Evolutionary conservation across 2,888 invertebrate genomes (phyloP).

Genomic region (Polydrusus pterygomalis): DNA sequence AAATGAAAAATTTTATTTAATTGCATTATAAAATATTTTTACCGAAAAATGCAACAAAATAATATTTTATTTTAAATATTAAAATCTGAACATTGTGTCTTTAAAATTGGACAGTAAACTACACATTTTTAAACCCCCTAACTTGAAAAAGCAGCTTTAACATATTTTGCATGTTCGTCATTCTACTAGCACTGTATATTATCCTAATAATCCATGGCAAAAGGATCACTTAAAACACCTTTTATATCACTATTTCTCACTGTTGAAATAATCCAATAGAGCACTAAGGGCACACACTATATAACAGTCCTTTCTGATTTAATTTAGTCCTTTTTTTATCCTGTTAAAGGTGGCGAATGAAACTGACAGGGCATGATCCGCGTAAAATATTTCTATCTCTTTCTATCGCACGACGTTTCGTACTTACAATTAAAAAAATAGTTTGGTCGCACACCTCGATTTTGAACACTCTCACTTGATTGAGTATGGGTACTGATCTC

Average conservation of each 20-base stretch:
- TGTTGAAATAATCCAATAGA: conserved; percentile 35
- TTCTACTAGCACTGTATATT: background rate
- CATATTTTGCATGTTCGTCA: background rate
- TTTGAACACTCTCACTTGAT: conserved; percentile 55
- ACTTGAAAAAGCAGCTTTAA: conserved; percentile 27
- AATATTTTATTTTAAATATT: too few species aligned
- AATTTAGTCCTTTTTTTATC: conserved; percentile 12
- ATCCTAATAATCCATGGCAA: conserved; percentile 22
- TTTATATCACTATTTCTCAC: conserved; percentile 43
- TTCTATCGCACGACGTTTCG: conserved; percentile 17
- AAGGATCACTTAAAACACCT: conserved; percentile 28
- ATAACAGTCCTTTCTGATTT: conserved; percentile 5
- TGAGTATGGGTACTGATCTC: conserved; percentile 53
- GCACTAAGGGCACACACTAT: conserved; percentile 20
- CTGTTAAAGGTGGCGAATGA: background rate
- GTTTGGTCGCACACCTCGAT: conserved; percentile 51
- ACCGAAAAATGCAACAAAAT: too few species aligned
- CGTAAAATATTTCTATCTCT: conserved; percentile 32
- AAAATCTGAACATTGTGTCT: too few species aligned
- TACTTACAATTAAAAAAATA: conserved; percentile 49
- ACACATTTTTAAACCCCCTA: background rate
- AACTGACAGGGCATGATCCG: conserved; percentile 13
- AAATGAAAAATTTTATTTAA: too few species aligned
- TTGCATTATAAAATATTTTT: too few species aligned
- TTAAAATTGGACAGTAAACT: too few species aligned